A percentile compares a stretch with the other conserved stretches of the same genome.
phyloP scores from a whole-genome alignment of 2,797 vertebrate genomes.

The Pseudochirops corinnae region DNA sequence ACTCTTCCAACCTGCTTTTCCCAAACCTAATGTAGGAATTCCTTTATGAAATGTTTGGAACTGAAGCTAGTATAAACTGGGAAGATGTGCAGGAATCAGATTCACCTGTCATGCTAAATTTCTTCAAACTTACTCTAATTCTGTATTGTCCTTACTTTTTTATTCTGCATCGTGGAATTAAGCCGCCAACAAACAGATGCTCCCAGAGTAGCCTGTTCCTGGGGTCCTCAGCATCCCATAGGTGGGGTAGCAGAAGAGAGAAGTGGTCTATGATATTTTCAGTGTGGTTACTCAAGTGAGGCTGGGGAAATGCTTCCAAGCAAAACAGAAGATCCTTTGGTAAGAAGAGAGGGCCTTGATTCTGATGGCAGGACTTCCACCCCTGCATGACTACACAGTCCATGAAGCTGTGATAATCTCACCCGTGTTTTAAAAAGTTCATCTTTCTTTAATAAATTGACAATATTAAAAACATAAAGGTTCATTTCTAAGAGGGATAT shows the following conservation, averaged over 20 bases:
- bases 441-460: conserved; percentile 78
- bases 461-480: conserved; percentile 54
- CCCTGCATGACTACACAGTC: conserved; percentile 66
- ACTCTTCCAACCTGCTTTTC: conserved; percentile 51
- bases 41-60: background rate
- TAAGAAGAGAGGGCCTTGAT: conserved; percentile 66
- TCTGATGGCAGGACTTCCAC: conserved; percentile 71
- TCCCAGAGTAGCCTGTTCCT: background rate
- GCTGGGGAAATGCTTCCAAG: conserved; percentile 66
- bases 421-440: conserved; percentile 71
- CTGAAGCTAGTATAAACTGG: background rate
- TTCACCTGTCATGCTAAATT: conserved; percentile 33
- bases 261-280: conserved; percentile 47
- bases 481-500: background rate
- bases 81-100: conserved; percentile 43
- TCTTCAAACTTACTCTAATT: conserved; percentile 35
- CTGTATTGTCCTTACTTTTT: background rate
- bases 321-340: conserved; percentile 52
- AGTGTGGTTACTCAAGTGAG: conserved; percentile 20
- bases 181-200: accelerated
- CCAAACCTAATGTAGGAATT: background rate
- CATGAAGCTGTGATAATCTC: conserved; percentile 72
- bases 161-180: background rate
- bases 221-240: background rate
- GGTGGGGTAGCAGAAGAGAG: conserved; percentile 13